Conservation (phyloP, 2,888 invertebrate genomes). For the Euphydryas editha region DNA sequence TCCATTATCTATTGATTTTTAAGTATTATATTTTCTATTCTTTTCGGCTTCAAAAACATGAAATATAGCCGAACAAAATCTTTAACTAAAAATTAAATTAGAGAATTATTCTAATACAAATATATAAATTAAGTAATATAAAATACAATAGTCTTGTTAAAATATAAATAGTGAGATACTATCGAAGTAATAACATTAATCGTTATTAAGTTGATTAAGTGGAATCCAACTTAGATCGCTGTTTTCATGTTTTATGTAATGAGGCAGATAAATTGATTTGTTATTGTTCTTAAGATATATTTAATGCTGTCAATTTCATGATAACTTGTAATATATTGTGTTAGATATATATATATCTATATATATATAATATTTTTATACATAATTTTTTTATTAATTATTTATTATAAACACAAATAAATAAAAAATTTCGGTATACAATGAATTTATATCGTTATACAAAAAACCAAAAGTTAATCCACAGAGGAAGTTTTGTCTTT, state of each 20-base stretch:
- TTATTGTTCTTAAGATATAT: constrained; percentile 29
- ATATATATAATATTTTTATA: not conserved
- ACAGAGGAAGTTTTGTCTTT: too few relatives aligned
- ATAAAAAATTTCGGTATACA: too few relatives aligned
- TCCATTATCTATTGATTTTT: too few relatives aligned
- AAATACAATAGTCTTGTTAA: not conserved
- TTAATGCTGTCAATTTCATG: constrained; percentile 4
- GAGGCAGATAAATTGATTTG: constrained; percentile 26
- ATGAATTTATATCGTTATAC: too few relatives aligned
- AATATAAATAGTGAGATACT: constrained; percentile 20
- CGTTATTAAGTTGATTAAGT: constrained; percentile 54
- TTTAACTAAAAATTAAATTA: not conserved
- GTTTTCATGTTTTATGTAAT: constrained; percentile 40
- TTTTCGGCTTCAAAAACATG: too few relatives aligned
- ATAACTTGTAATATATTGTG: too few relatives aligned
- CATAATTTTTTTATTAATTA: too few relatives aligned
- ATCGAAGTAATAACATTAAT: constrained; percentile 52
- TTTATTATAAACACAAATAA: too few relatives aligned
- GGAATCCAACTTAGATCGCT: constrained; percentile 34
- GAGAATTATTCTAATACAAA: not conserved
- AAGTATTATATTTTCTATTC: too few relatives aligned
- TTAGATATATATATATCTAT: not conserved
- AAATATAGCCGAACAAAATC: too few relatives aligned
- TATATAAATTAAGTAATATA: not conserved
- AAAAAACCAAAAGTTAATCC: too few relatives aligned